phyloP scores from a whole-genome alignment of 2,113 vertebrate genomes.

The Seriola rivoliana region DNA sequence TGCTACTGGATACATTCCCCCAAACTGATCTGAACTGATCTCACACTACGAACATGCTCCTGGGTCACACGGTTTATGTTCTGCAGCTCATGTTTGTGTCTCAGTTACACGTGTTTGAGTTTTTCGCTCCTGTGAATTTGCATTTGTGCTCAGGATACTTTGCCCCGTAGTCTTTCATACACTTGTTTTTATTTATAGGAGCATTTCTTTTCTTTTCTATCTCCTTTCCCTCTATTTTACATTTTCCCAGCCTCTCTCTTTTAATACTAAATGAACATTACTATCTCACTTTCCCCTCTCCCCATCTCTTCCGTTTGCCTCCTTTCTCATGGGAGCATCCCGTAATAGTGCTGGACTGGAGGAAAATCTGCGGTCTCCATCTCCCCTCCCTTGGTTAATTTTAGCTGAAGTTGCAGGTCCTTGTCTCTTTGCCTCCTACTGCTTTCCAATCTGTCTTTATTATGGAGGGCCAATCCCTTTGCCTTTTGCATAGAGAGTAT shows the following conservation, averaged over 20 bases:
- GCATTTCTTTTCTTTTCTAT: background rate
- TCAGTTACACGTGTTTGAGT: background rate
- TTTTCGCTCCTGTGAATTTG: background rate
- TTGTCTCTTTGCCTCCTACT: slow-evolving; percentile 77
- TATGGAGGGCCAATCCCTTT: slow-evolving; percentile 55
- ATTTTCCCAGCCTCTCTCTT: slow-evolving; percentile 37
- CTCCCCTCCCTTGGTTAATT: slow-evolving; percentile 64
- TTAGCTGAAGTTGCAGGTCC: slow-evolving; percentile 81
- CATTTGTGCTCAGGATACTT: background rate
- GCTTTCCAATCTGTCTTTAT: slow-evolving; percentile 82
- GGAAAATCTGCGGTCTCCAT: slow-evolving; percentile 63
- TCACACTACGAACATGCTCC: slow-evolving; percentile 15
- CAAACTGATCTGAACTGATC: slow-evolving; percentile 21
- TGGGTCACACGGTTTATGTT: slow-evolving; percentile 29
- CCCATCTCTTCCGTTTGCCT: slow-evolving; percentile 33
- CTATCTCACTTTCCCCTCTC: slow-evolving; percentile 38
- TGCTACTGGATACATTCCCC: slow-evolving; percentile 45
- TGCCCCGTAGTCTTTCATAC: background rate
- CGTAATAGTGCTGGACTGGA: slow-evolving; percentile 71
- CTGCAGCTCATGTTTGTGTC: background rate
- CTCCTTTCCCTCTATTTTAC: slow-evolving; percentile 37
- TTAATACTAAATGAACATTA: slow-evolving; percentile 50
- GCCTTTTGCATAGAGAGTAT: slow-evolving; percentile 60
- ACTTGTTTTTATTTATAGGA: slow-evolving; percentile 1
- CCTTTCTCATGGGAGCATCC: slow-evolving; percentile 60